These are phyloP conservation scores for Hymenochirus boettgeri DNA, from an alignment of 2,113 vertebrate species.

Conservation along the genomic window DNA sequence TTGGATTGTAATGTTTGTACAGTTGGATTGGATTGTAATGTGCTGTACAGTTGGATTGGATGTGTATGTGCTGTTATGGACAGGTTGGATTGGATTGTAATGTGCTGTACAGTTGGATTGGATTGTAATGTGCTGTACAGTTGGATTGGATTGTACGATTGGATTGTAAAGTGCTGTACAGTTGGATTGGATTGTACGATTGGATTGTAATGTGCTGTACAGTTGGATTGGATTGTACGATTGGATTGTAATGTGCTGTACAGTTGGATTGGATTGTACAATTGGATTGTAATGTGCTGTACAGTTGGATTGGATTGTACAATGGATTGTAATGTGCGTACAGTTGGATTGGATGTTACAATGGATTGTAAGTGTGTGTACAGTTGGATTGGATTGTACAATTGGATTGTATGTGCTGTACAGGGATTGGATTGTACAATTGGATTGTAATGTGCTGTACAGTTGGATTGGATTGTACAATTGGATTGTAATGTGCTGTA, in stretches of 20 bases:
- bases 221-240: background rate
- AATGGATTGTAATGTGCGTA: background rate
- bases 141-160: no score
- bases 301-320: background rate
- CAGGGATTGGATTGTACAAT: background rate
- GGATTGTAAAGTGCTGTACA: background rate
- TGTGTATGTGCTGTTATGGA: no score
- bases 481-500: background rate
- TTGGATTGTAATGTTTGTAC: slow-evolving; percentile 16
- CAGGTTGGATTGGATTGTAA: no score
- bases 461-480: background rate
- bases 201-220: background rate
- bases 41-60: background rate
- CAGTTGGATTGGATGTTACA: background rate
- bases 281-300: background rate
- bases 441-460: background rate
- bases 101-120: background rate
- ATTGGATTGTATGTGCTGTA: background rate
- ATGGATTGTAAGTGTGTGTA: background rate
- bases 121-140: slow-evolving; percentile 22
- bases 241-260: background rate
- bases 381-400: background rate
- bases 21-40: no score
- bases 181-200: background rate
- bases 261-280: background rate